Conservation (phyloP, 2,797 vertebrate genomes). For the Poliocrania exsul region DNA sequence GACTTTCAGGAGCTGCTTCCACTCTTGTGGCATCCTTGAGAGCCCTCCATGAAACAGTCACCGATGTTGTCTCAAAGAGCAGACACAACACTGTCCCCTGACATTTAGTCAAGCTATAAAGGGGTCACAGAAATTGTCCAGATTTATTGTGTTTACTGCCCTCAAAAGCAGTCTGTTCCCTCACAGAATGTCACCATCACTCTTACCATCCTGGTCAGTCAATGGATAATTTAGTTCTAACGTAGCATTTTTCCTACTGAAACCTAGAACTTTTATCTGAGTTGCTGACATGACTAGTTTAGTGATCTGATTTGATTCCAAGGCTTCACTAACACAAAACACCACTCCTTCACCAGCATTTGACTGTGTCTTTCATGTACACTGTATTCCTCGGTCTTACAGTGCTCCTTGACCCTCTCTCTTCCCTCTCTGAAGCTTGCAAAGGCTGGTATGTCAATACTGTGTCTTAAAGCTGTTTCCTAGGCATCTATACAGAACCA, state of each 20-base stretch:
- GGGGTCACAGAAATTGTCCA: neutral
- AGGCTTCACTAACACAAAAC: neutral
- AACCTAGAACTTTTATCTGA: neutral
- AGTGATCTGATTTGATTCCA: neutral
- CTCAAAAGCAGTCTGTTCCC: neutral
- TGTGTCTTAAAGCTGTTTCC: neutral
- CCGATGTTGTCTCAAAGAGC: neutral
- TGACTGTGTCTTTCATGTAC: neutral
- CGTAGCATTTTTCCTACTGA: neutral
- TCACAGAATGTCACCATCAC: neutral
- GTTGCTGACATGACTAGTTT: neutral
- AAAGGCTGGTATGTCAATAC: neutral
- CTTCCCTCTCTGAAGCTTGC: neutral
- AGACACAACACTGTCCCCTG: neutral
- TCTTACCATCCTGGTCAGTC: neutral
- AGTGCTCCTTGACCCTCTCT: neutral
- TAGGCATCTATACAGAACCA: neutral
- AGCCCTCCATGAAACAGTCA: neutral
- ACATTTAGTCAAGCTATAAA: neutral
- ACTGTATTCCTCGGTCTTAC: neutral
- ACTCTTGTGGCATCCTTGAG: neutral
- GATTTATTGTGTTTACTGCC: neutral
- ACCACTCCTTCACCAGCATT: neutral
- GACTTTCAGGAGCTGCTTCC: neutral
- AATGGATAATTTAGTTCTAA: neutral